Evolutionary conservation across 2,888 invertebrate genomes (phyloP).

Genomic region (Aethes cnicana): DNA sequence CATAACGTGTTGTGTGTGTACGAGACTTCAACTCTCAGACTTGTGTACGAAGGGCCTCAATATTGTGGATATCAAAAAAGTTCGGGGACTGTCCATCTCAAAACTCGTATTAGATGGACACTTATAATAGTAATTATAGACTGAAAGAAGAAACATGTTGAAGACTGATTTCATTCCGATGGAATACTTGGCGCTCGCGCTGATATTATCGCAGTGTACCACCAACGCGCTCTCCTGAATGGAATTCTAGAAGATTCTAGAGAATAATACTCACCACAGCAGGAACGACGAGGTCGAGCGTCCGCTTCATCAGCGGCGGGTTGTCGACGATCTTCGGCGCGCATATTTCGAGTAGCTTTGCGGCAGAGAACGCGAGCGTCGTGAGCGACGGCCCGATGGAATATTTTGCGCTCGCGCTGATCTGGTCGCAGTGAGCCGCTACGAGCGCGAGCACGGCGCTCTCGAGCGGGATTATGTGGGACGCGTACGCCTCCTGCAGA

Average conservation of each 20-base stretch:
- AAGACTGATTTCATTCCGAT: no score
- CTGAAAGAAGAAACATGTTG: neutral
- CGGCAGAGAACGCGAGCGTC: constrained; percentile 72
- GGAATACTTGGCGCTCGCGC: constrained; percentile 64
- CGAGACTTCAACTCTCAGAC: no score
- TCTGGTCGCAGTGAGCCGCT: constrained; percentile 69
- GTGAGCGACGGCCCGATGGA: constrained; percentile 68
- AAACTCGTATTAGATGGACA: no score
- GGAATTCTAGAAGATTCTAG: no score
- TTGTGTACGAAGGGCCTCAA: no score
- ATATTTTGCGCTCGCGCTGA: constrained; percentile 66
- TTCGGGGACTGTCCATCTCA: no score
- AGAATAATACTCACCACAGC: constrained; percentile 82
- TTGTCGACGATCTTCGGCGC: constrained; percentile 78
- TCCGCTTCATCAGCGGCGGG: constrained; percentile 83
- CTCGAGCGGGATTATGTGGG: constrained; percentile 91
- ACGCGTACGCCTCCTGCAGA: constrained; percentile 85
- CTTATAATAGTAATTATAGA: no score
- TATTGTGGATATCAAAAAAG: no score
- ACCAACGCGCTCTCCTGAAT: no score
- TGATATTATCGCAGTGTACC: constrained; percentile 72
- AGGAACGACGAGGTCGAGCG: constrained; percentile 87
- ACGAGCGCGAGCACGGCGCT: constrained; percentile 91
- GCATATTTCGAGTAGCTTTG: constrained; percentile 69
- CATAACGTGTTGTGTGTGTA: no score